Percentiles rank a stretch among this genome's conserved stretches.
phyloP scores from a whole-genome alignment of 2,888 invertebrate genomes.

The Nemotelus nigrinus region DNA sequence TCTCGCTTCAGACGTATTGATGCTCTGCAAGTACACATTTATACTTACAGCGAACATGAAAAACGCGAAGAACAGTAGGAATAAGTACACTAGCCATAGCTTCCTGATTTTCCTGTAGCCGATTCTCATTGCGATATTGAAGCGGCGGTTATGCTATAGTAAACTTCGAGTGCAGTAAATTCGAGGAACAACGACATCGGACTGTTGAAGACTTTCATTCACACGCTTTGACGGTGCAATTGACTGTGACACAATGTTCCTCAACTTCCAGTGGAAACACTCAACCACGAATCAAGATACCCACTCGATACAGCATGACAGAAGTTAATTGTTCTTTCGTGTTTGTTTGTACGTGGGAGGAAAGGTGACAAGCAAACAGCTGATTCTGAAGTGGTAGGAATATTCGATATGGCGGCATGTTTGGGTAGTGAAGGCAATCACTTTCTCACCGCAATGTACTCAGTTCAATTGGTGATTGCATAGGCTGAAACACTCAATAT shows the following conservation, averaged over 20 bases:
- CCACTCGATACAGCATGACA: background rate
- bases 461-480: too few species aligned
- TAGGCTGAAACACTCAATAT: too few species aligned
- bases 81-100: constrained; percentile 63
- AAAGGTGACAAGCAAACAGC: constrained; percentile 2
- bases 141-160: too few species aligned
- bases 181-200: background rate
- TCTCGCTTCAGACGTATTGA: constrained; percentile 45
- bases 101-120: constrained; percentile 61
- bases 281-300: background rate
- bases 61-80: constrained; percentile 63
- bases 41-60: constrained; percentile 65
- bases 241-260: constrained; percentile 7
- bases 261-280: background rate
- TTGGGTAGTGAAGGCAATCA: too few species aligned
- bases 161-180: too few species aligned
- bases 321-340: background rate
- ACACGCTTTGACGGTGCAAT: background rate
- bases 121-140: constrained; percentile 18
- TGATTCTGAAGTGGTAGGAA: background rate
- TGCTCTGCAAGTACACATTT: constrained; percentile 60
- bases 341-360: background rate
- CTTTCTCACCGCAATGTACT: too few species aligned
- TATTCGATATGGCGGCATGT: background rate
- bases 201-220: background rate